Percentiles rank a stretch among this genome's conserved stretches.
phyloP scores from a whole-genome alignment of 2,797 vertebrate species.

The Ceryle rudis region DNA sequence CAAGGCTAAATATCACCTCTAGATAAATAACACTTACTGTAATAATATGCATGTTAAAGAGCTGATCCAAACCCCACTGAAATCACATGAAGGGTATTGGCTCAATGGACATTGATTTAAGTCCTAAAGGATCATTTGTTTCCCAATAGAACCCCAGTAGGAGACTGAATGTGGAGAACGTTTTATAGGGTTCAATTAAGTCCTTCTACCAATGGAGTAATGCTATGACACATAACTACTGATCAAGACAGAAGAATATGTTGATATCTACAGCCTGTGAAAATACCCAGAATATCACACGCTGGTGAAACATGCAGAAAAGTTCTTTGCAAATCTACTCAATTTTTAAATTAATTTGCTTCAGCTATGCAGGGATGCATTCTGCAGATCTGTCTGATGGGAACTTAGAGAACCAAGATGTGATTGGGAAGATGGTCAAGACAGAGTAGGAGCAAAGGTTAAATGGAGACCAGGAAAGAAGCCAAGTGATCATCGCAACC shows the following conservation, averaged over 20 bases:
- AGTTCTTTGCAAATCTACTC: neutral
- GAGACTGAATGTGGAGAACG: neutral
- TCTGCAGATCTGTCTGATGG: neutral
- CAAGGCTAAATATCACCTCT: constrained; percentile 47
- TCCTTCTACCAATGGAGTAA: neutral
- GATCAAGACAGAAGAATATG: neutral
- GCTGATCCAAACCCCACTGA: neutral
- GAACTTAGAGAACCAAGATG: neutral
- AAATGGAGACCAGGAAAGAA: neutral
- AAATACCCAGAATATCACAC: neutral
- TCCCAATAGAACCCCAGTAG: constrained; percentile 31
- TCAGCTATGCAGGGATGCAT: neutral
- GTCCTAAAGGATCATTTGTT: constrained; percentile 47
- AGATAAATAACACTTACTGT: constrained; percentile 18
- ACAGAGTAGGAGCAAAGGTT: neutral
- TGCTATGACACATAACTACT: neutral
- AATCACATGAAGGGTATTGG: neutral
- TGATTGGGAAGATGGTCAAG: neutral
- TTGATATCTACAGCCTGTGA: neutral
- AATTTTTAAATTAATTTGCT: neutral
- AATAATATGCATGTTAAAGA: neutral
- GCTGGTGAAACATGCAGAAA: neutral
- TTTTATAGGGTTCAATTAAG: constrained; percentile 39
- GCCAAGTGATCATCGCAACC: neutral
- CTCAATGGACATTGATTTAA: constrained; percentile 30